These are phyloP conservation scores for Brachyopa scutellaris DNA, from an alignment of 2,888 invertebrate genomes.

Conservation along the genomic window DNA sequence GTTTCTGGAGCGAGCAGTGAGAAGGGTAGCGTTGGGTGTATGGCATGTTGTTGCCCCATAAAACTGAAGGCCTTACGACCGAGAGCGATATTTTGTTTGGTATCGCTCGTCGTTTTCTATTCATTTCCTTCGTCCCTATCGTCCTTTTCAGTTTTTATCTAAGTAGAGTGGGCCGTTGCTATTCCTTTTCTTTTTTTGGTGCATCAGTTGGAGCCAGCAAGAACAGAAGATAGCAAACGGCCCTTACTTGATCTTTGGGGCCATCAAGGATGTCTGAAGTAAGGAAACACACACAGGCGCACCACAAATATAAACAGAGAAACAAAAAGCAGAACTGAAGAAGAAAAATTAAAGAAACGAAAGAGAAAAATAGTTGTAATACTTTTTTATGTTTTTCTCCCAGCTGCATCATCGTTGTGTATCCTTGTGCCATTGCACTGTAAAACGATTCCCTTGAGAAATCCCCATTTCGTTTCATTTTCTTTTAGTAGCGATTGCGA, in stretches of 20 bases:
- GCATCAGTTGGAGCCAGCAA: not conserved
- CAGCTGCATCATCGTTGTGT: constrained; percentile 43
- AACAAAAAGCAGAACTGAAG: constrained; percentile 1
- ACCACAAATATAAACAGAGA: not conserved
- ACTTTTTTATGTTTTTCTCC: constrained; percentile 41
- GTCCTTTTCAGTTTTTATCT: constrained; percentile 37
- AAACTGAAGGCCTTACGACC: constrained; percentile 62
- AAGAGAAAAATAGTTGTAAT: not conserved
- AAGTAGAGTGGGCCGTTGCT: constrained; percentile 3
- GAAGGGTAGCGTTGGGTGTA: too few relatives aligned
- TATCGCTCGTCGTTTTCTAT: not conserved
- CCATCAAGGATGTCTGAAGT: constrained; percentile 43
- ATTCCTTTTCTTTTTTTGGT: not conserved
- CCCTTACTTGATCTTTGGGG: constrained; percentile 53
- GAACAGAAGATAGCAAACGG: not conserved
- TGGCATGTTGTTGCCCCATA: constrained; percentile 21
- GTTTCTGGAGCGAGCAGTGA: not conserved
- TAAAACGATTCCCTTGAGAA: constrained; percentile 60
- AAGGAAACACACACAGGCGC: not conserved
- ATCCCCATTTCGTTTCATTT: constrained; percentile 37
- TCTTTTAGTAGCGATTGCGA: constrained; percentile 4
- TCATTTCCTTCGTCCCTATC: constrained; percentile 17
- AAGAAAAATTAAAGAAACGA: constrained; percentile 1
- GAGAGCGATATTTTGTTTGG: constrained; percentile 16
- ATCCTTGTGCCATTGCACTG: constrained; percentile 65